Percentiles rank a stretch among this genome's conserved stretches.
These are phyloP conservation scores for Harpalus rubripes DNA, from an alignment of 2,888 invertebrate species.

Conservation along the genomic window DNA sequence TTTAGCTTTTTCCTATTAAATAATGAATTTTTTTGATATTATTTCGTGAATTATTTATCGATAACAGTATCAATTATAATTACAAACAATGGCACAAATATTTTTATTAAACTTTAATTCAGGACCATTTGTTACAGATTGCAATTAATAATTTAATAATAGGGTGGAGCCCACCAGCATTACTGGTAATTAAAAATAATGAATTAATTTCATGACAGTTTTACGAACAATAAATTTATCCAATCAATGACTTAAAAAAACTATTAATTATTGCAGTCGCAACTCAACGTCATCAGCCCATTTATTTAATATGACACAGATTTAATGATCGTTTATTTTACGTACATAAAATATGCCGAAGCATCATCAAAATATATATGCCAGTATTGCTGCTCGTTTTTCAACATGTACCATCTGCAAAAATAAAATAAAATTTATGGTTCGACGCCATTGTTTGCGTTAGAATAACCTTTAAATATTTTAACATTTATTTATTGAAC, in stretches of 20 bases:
- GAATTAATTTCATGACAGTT: constrained; percentile 36
- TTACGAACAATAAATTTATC: constrained; percentile 36
- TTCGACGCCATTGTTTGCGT: not conserved
- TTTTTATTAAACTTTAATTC: not conserved
- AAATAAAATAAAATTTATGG: constrained; percentile 44
- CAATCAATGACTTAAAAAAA: constrained; percentile 49
- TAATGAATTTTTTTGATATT: constrained; percentile 21
- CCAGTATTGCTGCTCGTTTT: constrained; percentile 7
- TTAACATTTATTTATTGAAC: constrained; percentile 18
- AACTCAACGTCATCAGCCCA: constrained; percentile 45
- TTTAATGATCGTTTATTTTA: constrained; percentile 47
- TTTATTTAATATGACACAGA: constrained; percentile 56
- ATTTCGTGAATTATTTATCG: not conserved
- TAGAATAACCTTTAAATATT: constrained; percentile 28
- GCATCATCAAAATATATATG: constrained; percentile 43
- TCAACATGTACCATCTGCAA: constrained; percentile 40
- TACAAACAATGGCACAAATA: not conserved
- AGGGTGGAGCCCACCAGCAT: not conserved
- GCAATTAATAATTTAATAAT: constrained; percentile 31
- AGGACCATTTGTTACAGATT: not conserved
- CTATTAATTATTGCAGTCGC: constrained; percentile 55
- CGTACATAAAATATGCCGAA: constrained; percentile 21
- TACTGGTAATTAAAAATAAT: constrained; percentile 38
- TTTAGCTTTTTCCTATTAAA: constrained; percentile 11
- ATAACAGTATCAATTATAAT: not conserved